Evolutionary conservation across 2,888 invertebrate species (phyloP).

Genomic region (Balanococcus diminutus): DNA sequence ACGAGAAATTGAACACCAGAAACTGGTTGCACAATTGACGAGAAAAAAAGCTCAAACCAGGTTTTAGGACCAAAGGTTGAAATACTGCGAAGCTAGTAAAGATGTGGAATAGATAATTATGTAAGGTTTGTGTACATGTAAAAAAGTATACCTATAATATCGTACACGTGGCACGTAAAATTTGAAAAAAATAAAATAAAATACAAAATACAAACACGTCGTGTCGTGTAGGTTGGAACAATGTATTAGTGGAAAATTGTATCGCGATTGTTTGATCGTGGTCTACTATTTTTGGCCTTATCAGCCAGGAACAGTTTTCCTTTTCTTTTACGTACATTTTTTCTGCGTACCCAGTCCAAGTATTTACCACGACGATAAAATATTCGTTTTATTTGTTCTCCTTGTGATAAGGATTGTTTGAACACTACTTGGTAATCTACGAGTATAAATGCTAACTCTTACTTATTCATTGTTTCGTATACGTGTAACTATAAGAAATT

Average conservation of each 20-base stretch:
- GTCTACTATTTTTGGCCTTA: constrained; percentile 19
- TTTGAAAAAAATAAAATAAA: not conserved
- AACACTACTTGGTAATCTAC: constrained; percentile 2
- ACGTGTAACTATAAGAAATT: not conserved
- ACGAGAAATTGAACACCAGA: too few relatives aligned
- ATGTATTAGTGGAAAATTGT: not conserved
- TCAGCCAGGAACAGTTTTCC: not conserved
- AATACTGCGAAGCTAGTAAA: not conserved
- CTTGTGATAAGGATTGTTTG: constrained; percentile 11
- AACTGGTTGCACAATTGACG: too few relatives aligned
- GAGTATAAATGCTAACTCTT: too few relatives aligned
- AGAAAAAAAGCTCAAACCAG: too few relatives aligned
- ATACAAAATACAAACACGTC: too few relatives aligned
- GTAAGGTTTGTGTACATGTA: not conserved
- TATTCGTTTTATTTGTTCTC: not conserved
- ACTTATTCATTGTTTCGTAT: too few relatives aligned
- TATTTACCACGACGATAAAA: not conserved
- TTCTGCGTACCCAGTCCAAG: not conserved
- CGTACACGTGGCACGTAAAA: not conserved
- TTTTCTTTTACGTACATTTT: not conserved
- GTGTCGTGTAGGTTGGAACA: not conserved
- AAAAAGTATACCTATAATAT: not conserved
- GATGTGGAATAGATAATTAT: not conserved
- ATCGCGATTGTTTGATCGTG: not conserved
- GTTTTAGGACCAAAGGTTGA: too few relatives aligned